Evolutionary conservation across 2,888 invertebrate species (phyloP).

Genomic region (Abscondita cerata): DNA sequence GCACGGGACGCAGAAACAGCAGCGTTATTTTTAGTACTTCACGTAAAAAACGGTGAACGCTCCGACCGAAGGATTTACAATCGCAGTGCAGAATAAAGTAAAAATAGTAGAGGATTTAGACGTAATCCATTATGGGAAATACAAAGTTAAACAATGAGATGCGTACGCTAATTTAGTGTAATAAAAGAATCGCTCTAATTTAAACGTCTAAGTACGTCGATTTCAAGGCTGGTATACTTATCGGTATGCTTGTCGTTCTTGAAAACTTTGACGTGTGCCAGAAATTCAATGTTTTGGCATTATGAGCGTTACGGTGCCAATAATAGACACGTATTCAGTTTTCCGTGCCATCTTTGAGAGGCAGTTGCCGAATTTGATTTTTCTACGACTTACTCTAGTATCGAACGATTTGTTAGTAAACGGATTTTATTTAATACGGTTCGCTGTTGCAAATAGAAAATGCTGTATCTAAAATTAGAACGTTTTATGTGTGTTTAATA

Average conservation of each 20-base stretch:
- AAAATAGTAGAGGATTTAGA: no score
- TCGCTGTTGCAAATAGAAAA: slow-evolving; percentile 1
- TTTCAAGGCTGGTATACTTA: slow-evolving; percentile 12
- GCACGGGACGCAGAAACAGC: no score
- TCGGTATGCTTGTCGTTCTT: slow-evolving; percentile 7
- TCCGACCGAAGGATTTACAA: background rate
- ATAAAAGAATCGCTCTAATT: no score
- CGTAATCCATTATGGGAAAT: no score
- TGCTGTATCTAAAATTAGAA: slow-evolving; percentile 2
- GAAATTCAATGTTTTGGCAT: slow-evolving; percentile 33
- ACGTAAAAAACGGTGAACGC: background rate
- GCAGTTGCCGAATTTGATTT: slow-evolving; percentile 44
- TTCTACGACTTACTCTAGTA: slow-evolving; percentile 9
- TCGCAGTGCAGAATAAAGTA: no score
- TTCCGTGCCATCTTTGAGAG: slow-evolving; percentile 48
- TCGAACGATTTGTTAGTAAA: background rate
- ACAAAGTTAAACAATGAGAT: no score
- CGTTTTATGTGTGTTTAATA: background rate
- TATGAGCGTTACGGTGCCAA: slow-evolving; percentile 51
- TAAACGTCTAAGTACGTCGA: background rate
- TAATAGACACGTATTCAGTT: slow-evolving; percentile 40
- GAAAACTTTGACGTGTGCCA: slow-evolving; percentile 25
- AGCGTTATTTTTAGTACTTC: background rate
- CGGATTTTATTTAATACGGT: slow-evolving; percentile 1
- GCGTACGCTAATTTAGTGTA: no score